These are phyloP conservation scores for Sarcophaga rosellei DNA, from an alignment of 2,888 invertebrate species.

Conservation along the genomic window DNA sequence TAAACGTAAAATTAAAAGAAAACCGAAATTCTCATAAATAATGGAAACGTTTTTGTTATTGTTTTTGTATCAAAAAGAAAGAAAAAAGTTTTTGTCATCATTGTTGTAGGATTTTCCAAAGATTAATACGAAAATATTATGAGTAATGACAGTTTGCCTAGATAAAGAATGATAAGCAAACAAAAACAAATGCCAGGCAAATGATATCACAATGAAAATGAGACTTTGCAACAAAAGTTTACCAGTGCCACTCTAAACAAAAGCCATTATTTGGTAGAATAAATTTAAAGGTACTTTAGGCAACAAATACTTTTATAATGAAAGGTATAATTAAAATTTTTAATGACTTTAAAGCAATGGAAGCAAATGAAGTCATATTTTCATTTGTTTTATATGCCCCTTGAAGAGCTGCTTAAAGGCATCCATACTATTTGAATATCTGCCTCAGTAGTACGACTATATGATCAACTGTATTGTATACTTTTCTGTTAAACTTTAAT, in stretches of 20 bases:
- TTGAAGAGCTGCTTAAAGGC: too few relatives aligned
- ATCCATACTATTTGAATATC: too few relatives aligned
- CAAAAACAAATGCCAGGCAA: neutral
- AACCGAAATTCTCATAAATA: neutral
- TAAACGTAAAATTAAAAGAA: neutral
- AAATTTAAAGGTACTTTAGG: neutral
- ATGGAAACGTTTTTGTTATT: neutral
- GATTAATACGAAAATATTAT: constrained; percentile 49
- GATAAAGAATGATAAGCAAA: neutral
- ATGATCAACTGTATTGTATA: too few relatives aligned
- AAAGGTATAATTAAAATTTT: too few relatives aligned
- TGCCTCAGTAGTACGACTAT: too few relatives aligned
- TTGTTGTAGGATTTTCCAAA: constrained; percentile 32
- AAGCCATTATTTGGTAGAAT: neutral
- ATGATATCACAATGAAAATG: neutral
- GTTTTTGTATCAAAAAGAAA: neutral
- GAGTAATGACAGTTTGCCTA: constrained; percentile 51
- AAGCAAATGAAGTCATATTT: too few relatives aligned
- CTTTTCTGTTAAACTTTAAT: too few relatives aligned
- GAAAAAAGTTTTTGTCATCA: neutral
- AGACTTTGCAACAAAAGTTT: neutral
- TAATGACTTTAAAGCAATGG: too few relatives aligned
- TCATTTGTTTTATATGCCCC: too few relatives aligned
- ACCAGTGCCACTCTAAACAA: neutral
- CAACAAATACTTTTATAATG: too few relatives aligned